phyloP scores from a whole-genome alignment of 1,140 invertebrate genomes.

The Aphelinus atriplicis region DNA sequence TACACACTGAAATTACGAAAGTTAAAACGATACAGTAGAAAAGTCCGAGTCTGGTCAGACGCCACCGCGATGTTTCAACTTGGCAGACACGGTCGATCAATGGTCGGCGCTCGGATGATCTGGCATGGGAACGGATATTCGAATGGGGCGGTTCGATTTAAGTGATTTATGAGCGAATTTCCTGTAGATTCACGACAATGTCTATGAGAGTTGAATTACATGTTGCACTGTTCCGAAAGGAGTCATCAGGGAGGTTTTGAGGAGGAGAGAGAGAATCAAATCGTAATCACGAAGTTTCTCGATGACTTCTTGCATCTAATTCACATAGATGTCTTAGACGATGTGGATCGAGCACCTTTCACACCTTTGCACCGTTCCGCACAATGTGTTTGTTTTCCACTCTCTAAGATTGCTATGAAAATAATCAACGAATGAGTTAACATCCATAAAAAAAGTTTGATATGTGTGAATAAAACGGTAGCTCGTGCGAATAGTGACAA shows the following conservation, averaged over 20 bases:
- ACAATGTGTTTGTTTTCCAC: constrained; percentile 62
- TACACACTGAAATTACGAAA: too few species aligned
- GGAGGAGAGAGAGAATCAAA: background rate
- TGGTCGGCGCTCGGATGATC: too few species aligned
- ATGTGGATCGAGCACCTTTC: constrained; percentile 63
- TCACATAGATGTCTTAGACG: constrained; percentile 60
- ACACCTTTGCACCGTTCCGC: constrained; percentile 60
- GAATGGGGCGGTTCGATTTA: too few species aligned
- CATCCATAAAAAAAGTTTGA: constrained; percentile 44
- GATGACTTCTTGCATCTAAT: constrained; percentile 13
- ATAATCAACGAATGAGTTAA: constrained; percentile 23
- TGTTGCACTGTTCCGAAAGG: constrained; percentile 13
- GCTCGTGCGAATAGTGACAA: constrained; percentile 26
- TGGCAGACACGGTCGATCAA: too few species aligned
- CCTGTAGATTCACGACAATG: too few species aligned
- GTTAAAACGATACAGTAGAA: too few species aligned
- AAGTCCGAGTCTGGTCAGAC: too few species aligned
- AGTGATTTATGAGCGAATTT: too few species aligned
- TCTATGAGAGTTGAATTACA: constrained; percentile 20
- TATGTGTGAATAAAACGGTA: constrained; percentile 24
- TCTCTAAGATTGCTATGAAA: constrained; percentile 43
- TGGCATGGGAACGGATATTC: too few species aligned
- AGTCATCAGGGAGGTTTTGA: constrained; percentile 17
- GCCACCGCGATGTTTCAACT: too few species aligned
- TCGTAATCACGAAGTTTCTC: background rate